Evolutionary conservation across 92 coral and sea anemone genomes (phyloP).

Genomic region (Plumapathes pennacea): DNA sequence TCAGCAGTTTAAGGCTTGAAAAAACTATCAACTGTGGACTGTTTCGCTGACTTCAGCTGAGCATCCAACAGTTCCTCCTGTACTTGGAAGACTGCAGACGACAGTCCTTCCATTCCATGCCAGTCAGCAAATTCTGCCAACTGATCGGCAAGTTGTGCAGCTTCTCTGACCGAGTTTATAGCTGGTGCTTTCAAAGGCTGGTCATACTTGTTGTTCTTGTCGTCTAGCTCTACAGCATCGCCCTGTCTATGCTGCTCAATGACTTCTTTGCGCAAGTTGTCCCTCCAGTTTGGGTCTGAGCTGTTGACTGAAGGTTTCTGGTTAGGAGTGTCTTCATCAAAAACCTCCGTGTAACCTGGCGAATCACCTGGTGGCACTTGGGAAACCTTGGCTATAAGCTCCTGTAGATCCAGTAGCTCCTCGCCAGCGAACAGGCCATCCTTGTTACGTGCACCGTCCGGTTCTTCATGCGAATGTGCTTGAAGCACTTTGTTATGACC

Average conservation of each 20-base stretch:
- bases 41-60: slow-evolving; percentile 16
- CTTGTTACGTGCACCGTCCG: background rate
- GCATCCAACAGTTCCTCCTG: slow-evolving; percentile 1
- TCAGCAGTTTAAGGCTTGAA: too few species aligned
- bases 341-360: background rate
- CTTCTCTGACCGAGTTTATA: slow-evolving; percentile 8
- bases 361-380: background rate
- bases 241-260: background rate
- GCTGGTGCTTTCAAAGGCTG: slow-evolving; percentile 12
- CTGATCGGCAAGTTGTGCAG: slow-evolving; percentile 9
- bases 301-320: background rate
- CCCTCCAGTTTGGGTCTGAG: background rate
- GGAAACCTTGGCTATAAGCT: background rate
- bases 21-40: slow-evolving; percentile 6
- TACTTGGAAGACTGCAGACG: slow-evolving; percentile 2
- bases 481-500: background rate
- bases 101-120: slow-evolving; percentile 3
- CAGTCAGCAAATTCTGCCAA: slow-evolving; percentile 23
- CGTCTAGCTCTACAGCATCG: background rate
- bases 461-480: background rate
- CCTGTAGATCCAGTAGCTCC: background rate
- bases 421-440: slow-evolving; percentile 1
- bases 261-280: background rate
- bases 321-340: background rate
- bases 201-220: slow-evolving; percentile 5